Evolutionary conservation across 2,888 invertebrate genomes (phyloP).

Genomic region (Actias luna): DNA sequence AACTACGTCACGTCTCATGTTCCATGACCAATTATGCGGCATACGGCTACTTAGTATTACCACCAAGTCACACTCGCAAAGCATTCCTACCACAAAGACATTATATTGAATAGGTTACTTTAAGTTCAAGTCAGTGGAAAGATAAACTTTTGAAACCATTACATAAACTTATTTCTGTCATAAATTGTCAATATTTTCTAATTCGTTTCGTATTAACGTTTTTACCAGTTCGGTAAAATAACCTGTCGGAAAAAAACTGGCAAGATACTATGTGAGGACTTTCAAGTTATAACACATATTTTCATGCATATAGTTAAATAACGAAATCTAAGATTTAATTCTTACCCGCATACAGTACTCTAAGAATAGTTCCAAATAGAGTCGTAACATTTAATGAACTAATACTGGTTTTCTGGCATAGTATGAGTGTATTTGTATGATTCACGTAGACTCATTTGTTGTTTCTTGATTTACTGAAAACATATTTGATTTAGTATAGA

Average conservation of each 20-base stretch:
- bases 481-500: background rate
- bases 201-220: background rate
- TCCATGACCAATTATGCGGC: constrained; percentile 57
- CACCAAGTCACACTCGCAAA: constrained; percentile 22
- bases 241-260: background rate
- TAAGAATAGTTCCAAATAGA: background rate
- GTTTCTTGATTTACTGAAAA: background rate
- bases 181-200: background rate
- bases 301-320: background rate
- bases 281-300: background rate
- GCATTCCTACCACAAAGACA: constrained; percentile 27
- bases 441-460: background rate
- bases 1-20: constrained; percentile 43
- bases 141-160: background rate
- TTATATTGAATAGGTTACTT: background rate
- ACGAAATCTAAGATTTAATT: background rate
- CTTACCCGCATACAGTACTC: background rate
- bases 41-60: constrained; percentile 40
- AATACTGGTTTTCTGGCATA: background rate
- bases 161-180: background rate
- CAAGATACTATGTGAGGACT: background rate
- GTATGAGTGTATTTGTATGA: background rate
- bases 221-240: background rate
- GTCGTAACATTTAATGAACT: background rate
- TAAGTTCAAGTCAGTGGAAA: background rate